Base-by-base conservation (phyloP, 2,888 invertebrate species). In the Diachrysia chrysitis region DNA sequence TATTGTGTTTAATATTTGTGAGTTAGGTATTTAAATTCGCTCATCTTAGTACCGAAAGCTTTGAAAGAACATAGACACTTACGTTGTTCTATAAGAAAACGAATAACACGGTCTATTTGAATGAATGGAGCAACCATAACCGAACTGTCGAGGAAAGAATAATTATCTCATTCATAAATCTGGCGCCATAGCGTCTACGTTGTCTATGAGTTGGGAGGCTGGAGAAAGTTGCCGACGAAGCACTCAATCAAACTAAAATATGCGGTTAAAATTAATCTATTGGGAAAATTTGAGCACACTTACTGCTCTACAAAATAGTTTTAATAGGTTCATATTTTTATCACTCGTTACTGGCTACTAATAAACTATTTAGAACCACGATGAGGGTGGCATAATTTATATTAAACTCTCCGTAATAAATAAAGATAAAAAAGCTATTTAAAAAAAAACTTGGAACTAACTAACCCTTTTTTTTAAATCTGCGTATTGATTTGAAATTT, bases 171-270 rank as follows among this genome's bases (percentile, higher is more conserved):
- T 92, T 92, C 89, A 90, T 87, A 83, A 83, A 77, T 74, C 62
- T 73, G 92, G 92, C 92, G 92, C 91, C 93, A 73, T 68, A 63
- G 73, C 71, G 93, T 93, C 93, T 93, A 83, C 74, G 71, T 76
- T 66, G 65, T 65, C 78, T 78, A 71, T 79, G 66, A 75, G 64
- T 68, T 66, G 73, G 63, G 55, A 65, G 69, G 53, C 64, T 57
- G 69, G 86, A 80, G 89, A 88, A 89, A 88, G 89, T 89, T 81
- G 58, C 61, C 74, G 66, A 77, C 69, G 53, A 70, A 81, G 63
- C 69, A 65, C 65, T 82, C 81, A 76, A 79, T 77, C 75, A 81
- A 80, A 69, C 65, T 76, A 62, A 66, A 51, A 61, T 69, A 69
- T 21, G 37, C 35, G 46, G 1, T 59, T 53, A 55, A 57, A 57